Evolutionary conservation across 2,888 invertebrate genomes (phyloP).

Genomic region (Schrankia costaestrigalis): DNA sequence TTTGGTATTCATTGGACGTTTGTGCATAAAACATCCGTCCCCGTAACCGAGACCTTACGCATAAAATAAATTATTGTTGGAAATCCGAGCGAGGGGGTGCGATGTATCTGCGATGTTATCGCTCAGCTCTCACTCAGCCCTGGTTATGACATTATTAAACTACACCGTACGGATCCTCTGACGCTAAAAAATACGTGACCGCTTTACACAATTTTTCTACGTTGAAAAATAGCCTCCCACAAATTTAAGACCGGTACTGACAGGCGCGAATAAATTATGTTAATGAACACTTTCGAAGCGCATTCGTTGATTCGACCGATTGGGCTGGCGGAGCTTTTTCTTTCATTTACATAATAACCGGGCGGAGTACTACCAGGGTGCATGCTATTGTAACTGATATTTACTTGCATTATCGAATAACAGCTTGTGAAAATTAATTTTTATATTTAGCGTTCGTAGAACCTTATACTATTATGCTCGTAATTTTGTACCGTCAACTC

Average conservation of each 20-base stretch:
- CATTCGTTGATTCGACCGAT: conserved; percentile 70
- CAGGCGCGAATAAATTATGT: conserved; percentile 77
- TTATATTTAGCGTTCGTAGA: too few relatives aligned
- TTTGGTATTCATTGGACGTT: conserved; percentile 51
- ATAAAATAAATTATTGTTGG: conserved; percentile 67
- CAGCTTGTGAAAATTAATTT: conserved; percentile 7
- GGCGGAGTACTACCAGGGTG: conserved; percentile 16
- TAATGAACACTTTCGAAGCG: conserved; percentile 76
- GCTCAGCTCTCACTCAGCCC: conserved; percentile 41
- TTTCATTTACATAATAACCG: conserved; percentile 69
- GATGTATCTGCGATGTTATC: conserved; percentile 68
- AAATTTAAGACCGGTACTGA: conserved; percentile 76
- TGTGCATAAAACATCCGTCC: conserved; percentile 55
- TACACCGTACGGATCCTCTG: conserved; percentile 54
- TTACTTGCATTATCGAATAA: conserved; percentile 21
- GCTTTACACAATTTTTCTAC: conserved; percentile 65
- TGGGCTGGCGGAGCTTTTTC: conserved; percentile 51
- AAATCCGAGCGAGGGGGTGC: conserved; percentile 50
- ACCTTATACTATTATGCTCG: too few relatives aligned
- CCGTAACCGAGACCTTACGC: conserved; percentile 56
- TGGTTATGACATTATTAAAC: conserved; percentile 77
- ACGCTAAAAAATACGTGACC: conserved; percentile 77
- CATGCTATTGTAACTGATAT: conserved; percentile 34
- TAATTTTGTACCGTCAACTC: too few relatives aligned
- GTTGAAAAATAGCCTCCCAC: conserved; percentile 71